Percentiles rank a stretch among this genome's conserved stretches.
These are phyloP conservation scores for Erebia aethiops DNA, from an alignment of 2,888 invertebrate species.

Conservation along the genomic window DNA sequence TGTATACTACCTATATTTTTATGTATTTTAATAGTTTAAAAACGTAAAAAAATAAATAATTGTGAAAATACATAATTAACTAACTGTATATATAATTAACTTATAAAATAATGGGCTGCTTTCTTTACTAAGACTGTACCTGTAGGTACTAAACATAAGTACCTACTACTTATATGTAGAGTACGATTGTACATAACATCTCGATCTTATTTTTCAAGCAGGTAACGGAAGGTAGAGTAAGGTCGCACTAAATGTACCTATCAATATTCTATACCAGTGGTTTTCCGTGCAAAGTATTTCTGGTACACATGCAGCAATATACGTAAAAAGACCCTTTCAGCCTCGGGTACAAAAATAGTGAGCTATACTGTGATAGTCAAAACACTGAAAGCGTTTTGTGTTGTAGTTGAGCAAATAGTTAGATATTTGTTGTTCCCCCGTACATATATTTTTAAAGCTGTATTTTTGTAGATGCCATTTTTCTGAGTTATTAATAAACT, in stretches of 20 bases:
- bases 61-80: too few relatives aligned
- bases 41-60: too few relatives aligned
- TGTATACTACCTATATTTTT: too few relatives aligned
- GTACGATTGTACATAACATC: too few relatives aligned
- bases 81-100: too few relatives aligned
- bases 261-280: conserved; percentile 11
- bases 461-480: not conserved
- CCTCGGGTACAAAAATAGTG: conserved; percentile 10
- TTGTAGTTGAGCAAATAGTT: not conserved
- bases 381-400: conserved; percentile 14
- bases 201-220: too few relatives aligned
- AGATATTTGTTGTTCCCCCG: conserved; percentile 10
- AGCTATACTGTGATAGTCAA: conserved; percentile 2
- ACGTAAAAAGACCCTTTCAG: conserved; percentile 13
- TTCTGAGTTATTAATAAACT: too few relatives aligned
- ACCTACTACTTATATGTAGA: too few relatives aligned
- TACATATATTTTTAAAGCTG: not conserved
- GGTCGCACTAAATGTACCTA: conserved; percentile 10
- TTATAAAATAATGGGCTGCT: too few relatives aligned
- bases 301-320: conserved; percentile 12
- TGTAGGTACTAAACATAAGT: too few relatives aligned
- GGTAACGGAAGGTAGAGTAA: not conserved
- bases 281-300: conserved; percentile 7
- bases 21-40: too few relatives aligned
- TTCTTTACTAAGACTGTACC: too few relatives aligned